These are phyloP conservation scores for Jacana jacana DNA, from an alignment of 2,113 vertebrate genomes.

Conservation along the genomic window DNA sequence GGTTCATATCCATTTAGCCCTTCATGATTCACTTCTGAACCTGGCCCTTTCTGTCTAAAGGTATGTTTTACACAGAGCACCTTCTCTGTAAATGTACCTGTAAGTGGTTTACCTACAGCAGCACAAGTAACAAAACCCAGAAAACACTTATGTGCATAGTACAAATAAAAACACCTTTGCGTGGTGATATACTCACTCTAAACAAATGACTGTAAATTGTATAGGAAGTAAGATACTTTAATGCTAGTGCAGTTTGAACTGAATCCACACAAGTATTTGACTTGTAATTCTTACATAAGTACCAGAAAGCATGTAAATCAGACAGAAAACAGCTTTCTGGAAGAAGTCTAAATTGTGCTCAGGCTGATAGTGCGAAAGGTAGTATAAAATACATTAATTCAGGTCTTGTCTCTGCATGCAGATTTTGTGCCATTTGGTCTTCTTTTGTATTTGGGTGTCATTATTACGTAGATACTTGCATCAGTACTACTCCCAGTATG, in stretches of 20 bases:
- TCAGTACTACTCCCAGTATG: background rate
- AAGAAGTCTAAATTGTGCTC: background rate
- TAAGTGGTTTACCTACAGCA: background rate
- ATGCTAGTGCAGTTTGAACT: background rate
- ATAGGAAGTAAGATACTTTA: background rate
- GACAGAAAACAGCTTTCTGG: background rate
- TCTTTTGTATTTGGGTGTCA: background rate
- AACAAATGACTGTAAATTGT: background rate
- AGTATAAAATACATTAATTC: background rate
- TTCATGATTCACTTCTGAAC: background rate
- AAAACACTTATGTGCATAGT: background rate
- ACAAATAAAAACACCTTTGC: background rate
- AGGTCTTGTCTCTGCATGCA: background rate
- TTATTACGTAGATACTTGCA: background rate
- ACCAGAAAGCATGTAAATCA: background rate
- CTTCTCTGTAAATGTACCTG: background rate
- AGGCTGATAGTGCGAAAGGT: background rate
- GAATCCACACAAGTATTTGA: background rate
- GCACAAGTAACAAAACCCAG: background rate
- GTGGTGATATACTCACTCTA: background rate
- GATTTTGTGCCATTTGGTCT: background rate
- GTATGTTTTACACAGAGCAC: background rate
- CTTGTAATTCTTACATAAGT: background rate
- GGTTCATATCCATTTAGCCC: background rate
- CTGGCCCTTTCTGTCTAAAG: background rate